Base-by-base conservation (phyloP, 2,797 vertebrate species). In the Gouania willdenowi region DNA sequence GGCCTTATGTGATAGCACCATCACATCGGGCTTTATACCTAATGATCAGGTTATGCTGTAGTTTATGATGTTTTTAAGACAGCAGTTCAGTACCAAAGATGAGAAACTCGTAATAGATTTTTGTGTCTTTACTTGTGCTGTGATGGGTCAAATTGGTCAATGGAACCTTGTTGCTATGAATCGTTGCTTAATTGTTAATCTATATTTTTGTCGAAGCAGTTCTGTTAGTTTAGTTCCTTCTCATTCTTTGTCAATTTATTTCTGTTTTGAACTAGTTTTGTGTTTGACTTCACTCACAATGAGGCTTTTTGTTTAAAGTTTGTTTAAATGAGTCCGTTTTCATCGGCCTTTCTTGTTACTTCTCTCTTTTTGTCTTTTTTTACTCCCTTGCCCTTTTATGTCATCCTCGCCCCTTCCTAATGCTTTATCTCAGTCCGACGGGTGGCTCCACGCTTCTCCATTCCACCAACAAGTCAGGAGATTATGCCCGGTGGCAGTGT, bases 81-180 rank as follows among this genome's bases (percentile, higher is more conserved):
- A 73, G 61, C 38, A 70, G 71, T 48, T 78, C 78, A 76, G 70
- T 57, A 72, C 59, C 71, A 91, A 95, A 96, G 95, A 98, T 99
- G 97, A 99, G 97, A 99, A 98, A 97, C 92, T 86, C 79, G 84
- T 96, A 97, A 97, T 98, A 97, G 95, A 98, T 99, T 98, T 99
- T 98, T 98, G 97, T 99, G 95, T 92, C 85, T 88, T 88, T 93
- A 90, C 90, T 88, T 91, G 94, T 97, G 94, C 92, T 94, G 94
- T 94, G 94, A 92, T 94, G 93, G 93, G 94, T 92, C 88, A 89
- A 90, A 90, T 92, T 93, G 92, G 92, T 94, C 91, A 88, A 89
- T 90, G 91, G 90, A 95, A 93, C 92, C 94, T 92, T 93, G 92
- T 95, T 93, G 94, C 93, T 97, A 94, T 95, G 93, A 93, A 90